Percentiles rank a stretch among this genome's conserved stretches.
These are phyloP conservation scores for Zaprionus bogoriensis DNA, from an alignment of 2,888 invertebrate genomes.

Conservation along the genomic window DNA sequence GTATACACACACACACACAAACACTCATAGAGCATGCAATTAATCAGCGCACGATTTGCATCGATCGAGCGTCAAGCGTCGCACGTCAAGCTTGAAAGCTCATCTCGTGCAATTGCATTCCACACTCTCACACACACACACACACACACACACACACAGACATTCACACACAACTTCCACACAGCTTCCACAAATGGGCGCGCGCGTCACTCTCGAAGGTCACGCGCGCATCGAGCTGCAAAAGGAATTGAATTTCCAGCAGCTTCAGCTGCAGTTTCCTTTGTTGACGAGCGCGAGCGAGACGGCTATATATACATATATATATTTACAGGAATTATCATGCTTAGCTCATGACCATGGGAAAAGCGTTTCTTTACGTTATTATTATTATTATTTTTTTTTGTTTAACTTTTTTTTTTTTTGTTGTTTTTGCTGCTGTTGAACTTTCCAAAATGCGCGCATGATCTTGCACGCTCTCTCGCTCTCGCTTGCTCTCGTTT, in stretches of 20 bases:
- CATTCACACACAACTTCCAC: background rate
- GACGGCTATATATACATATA: background rate
- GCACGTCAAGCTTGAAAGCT: conserved; percentile 5
- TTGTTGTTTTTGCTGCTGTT: conserved; percentile 38
- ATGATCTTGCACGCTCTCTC: conserved; percentile 21
- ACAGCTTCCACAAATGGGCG: conserved; percentile 4
- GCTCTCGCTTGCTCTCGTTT: too few species aligned
- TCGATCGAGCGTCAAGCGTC: conserved; percentile 21
- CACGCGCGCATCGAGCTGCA: conserved; percentile 15
- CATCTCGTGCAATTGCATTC: conserved; percentile 17
- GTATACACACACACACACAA: background rate
- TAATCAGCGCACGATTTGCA: conserved; percentile 27
- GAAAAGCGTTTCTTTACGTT: background rate
- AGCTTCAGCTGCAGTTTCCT: conserved; percentile 18
- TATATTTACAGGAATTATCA: background rate
- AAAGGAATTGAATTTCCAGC: conserved; percentile 35
- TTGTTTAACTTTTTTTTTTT: conserved; percentile 31
- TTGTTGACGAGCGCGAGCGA: background rate
- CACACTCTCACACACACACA: background rate
- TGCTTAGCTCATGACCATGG: background rate
- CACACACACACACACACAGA: background rate
- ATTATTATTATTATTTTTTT: too few species aligned
- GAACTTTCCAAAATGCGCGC: conserved; percentile 55
- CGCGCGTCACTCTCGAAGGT: conserved; percentile 19
- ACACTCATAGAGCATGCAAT: background rate